Evolutionary conservation across 2,888 invertebrate genomes (phyloP).

Genomic region (Helleia helle): DNA sequence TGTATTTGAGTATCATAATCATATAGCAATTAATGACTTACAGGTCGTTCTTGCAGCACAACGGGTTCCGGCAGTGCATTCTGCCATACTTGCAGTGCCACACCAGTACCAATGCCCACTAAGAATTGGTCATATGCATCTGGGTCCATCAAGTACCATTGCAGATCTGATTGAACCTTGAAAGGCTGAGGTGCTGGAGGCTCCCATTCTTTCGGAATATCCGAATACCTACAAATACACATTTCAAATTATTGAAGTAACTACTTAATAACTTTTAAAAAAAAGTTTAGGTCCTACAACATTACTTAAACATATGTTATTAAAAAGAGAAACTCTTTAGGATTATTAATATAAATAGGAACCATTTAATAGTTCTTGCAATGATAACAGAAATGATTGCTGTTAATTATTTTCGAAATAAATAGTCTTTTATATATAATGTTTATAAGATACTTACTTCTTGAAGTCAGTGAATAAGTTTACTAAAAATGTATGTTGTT

Average conservation of each 20-base stretch:
- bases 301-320: no score
- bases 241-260: no score
- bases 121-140: slow-evolving; percentile 98
- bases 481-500: slow-evolving; percentile 93
- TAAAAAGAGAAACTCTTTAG: no score
- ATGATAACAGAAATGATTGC: no score
- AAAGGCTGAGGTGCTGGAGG: slow-evolving; percentile 92
- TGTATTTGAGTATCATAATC: background rate
- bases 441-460: slow-evolving; percentile 76
- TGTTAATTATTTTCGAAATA: no score
- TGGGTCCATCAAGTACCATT: slow-evolving; percentile 93
- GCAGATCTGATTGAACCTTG: slow-evolving; percentile 93
- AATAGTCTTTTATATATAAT: background rate
- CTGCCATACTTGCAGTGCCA: slow-evolving; percentile 89
- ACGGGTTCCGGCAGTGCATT: slow-evolving; percentile 92
- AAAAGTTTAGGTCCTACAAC: no score
- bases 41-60: slow-evolving; percentile 85
- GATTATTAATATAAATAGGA: no score
- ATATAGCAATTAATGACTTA: slow-evolving; percentile 46
- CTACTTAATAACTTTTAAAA: no score
- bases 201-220: slow-evolving; percentile 94
- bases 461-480: slow-evolving; percentile 96
- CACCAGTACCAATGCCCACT: slow-evolving; percentile 88
- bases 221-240: slow-evolving; percentile 77
- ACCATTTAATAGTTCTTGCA: no score